Evolutionary conservation across 1,140 invertebrate species (phyloP).

Genomic region (Adoxophyes honmai): DNA sequence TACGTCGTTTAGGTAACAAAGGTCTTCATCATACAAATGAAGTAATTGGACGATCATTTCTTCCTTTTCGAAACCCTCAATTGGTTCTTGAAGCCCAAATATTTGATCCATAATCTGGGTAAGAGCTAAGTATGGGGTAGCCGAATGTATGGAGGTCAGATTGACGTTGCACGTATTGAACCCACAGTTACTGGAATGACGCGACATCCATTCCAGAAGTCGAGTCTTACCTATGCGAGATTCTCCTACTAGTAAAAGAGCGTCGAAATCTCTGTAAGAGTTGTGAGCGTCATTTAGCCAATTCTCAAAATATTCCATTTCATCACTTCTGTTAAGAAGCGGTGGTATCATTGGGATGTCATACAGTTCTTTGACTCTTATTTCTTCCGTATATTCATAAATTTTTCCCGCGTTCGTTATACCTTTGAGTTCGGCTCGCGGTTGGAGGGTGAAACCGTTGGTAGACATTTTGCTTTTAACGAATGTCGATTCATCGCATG

Average conservation of each 20-base stretch:
- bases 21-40: slow-evolving; percentile 52
- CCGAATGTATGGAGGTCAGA: slow-evolving; percentile 63
- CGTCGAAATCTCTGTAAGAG: slow-evolving; percentile 53
- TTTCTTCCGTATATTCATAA: slow-evolving; percentile 75
- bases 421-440: slow-evolving; percentile 76
- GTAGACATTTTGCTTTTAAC: slow-evolving; percentile 77
- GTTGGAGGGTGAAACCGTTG: slow-evolving; percentile 75
- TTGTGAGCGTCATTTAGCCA: slow-evolving; percentile 48
- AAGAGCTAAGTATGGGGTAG: slow-evolving; percentile 63
- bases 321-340: slow-evolving; percentile 59
- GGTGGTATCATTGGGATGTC: slow-evolving; percentile 54
- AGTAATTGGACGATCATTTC: slow-evolving; percentile 58
- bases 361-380: slow-evolving; percentile 55
- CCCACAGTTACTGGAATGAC: slow-evolving; percentile 39
- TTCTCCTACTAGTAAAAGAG: slow-evolving; percentile 62
- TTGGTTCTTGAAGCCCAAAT: slow-evolving; percentile 49
- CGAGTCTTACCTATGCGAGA: slow-evolving; percentile 68
- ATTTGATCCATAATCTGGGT: slow-evolving; percentile 66
- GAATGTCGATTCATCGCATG: slow-evolving; percentile 79
- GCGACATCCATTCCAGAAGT: slow-evolving; percentile 62
- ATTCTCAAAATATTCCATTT: slow-evolving; percentile 61
- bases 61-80: slow-evolving; percentile 59
- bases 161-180: slow-evolving; percentile 43
- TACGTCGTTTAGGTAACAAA: slow-evolving; percentile 64
- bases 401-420: slow-evolving; percentile 72